These are phyloP conservation scores for Crambe crambe DNA, from an alignment of 37 sponge, comb jelly and placozoan genomes.

Conservation along the genomic window DNA sequence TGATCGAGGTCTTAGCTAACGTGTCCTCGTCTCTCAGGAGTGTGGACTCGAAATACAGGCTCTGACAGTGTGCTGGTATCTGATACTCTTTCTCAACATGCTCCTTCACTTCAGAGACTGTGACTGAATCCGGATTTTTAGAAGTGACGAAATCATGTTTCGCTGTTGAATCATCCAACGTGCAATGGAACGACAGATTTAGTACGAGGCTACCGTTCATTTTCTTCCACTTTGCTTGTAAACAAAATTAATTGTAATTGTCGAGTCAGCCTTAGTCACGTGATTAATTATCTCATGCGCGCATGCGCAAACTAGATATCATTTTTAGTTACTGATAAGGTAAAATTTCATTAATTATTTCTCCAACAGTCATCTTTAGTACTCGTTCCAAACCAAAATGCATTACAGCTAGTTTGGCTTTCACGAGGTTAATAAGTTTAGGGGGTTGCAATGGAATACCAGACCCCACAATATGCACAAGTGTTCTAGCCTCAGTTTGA, in stretches of 20 bases:
- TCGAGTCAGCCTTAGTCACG: too few relatives aligned
- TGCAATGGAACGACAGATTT: background rate
- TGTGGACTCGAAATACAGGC: background rate
- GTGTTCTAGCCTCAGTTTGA: constrained; percentile 10
- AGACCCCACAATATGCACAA: constrained; percentile 2
- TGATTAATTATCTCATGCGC: too few relatives aligned
- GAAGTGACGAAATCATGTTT: background rate
- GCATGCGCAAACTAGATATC: too few relatives aligned
- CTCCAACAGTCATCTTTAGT: constrained; percentile 5
- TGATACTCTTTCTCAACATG: background rate
- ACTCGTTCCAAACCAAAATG: constrained; percentile 11
- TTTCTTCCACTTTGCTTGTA: too few relatives aligned
- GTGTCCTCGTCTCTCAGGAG: background rate
- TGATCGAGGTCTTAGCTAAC: background rate
- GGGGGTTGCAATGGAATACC: constrained; percentile 1
- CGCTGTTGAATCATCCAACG: background rate
- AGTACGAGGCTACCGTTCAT: too few relatives aligned
- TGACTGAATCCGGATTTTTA: background rate
- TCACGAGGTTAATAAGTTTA: background rate
- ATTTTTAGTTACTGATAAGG: too few relatives aligned
- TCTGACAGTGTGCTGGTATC: background rate
- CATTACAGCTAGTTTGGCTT: constrained; percentile 11
- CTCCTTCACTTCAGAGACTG: background rate
- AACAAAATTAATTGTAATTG: too few relatives aligned
- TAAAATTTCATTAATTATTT: background rate